A percentile compares a stretch with the other conserved stretches of the same genome.
phyloP scores from a whole-genome alignment of 2,797 vertebrate genomes.

The Darevskia nairensis region DNA sequence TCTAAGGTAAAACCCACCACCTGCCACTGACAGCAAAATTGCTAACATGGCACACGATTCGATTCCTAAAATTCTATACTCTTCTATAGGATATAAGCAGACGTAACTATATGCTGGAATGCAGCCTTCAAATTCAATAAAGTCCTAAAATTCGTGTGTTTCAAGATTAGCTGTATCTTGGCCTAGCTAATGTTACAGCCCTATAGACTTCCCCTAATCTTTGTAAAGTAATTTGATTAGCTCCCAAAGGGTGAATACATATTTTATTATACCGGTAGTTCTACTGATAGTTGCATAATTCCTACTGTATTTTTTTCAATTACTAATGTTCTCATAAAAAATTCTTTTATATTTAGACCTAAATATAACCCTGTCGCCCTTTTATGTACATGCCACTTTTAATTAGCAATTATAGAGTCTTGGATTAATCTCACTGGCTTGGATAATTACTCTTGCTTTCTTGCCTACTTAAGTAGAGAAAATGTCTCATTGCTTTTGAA shows the following conservation, averaged over 20 bases:
- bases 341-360: slow-evolving; percentile 14
- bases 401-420: slow-evolving; percentile 37
- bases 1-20: not conserved
- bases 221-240: not conserved
- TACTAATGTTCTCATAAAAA: slow-evolving; percentile 11
- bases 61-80: not conserved
- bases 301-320: slow-evolving; percentile 13
- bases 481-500: slow-evolving; percentile 23
- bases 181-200: not conserved
- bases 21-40: not conserved
- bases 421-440: slow-evolving; percentile 23
- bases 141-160: not conserved
- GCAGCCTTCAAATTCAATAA: not conserved
- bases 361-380: slow-evolving; percentile 30
- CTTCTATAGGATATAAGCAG: not conserved
- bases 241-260: not conserved
- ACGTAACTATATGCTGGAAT: not conserved
- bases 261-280: not conserved
- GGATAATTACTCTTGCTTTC: slow-evolving; percentile 27
- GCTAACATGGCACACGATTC: not conserved
- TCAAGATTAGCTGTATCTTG: not conserved
- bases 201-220: not conserved
- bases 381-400: slow-evolving; percentile 23
- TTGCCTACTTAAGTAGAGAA: slow-evolving; percentile 24
- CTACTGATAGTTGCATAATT: not conserved